Percentiles rank a stretch among this genome's conserved stretches.
Conservation (phyloP, 2,888 invertebrate species). For the Asteroscopus sphinx region DNA sequence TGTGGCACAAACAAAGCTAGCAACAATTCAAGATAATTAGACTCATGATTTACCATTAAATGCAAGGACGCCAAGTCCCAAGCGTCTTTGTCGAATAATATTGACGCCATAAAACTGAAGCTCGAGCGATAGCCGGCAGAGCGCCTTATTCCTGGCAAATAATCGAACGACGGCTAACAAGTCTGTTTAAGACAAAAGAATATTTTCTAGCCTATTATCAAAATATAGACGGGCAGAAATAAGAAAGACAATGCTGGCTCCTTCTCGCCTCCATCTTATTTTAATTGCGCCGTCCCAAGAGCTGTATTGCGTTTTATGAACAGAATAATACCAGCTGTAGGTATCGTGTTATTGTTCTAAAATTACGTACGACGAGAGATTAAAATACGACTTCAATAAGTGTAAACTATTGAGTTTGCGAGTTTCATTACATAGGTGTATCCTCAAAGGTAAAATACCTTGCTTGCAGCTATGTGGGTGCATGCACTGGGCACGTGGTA, state of each 20-base stretch:
- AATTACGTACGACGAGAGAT: slow-evolving; percentile 35
- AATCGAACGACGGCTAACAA: slow-evolving; percentile 82
- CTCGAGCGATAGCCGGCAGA: slow-evolving; percentile 60
- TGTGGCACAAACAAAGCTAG: slow-evolving; percentile 61
- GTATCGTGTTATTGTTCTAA: slow-evolving; percentile 68
- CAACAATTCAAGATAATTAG: slow-evolving; percentile 71
- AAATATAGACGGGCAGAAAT: slow-evolving; percentile 81
- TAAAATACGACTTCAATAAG: slow-evolving; percentile 53
- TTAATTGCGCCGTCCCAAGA: slow-evolving; percentile 80
- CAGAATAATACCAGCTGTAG: slow-evolving; percentile 70
- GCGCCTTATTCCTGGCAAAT: slow-evolving; percentile 63
- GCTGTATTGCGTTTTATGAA: slow-evolving; percentile 80
- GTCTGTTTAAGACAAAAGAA: slow-evolving; percentile 83
- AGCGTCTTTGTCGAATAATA: slow-evolving; percentile 75
- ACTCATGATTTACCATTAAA: slow-evolving; percentile 68
- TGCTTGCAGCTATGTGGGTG: slow-evolving; percentile 55
- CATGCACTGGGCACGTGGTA: slow-evolving; percentile 66
- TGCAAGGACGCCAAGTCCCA: slow-evolving; percentile 59
- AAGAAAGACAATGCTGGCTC: slow-evolving; percentile 77
- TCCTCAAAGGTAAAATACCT: slow-evolving; percentile 73
- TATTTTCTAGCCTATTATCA: slow-evolving; percentile 89
- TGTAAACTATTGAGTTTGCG: slow-evolving; percentile 51
- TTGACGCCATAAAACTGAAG: slow-evolving; percentile 72
- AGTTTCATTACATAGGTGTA: slow-evolving; percentile 53
- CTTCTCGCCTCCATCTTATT: slow-evolving; percentile 75